phyloP scores from a whole-genome alignment of 2,888 invertebrate species.

The Linyphia triangularis region DNA sequence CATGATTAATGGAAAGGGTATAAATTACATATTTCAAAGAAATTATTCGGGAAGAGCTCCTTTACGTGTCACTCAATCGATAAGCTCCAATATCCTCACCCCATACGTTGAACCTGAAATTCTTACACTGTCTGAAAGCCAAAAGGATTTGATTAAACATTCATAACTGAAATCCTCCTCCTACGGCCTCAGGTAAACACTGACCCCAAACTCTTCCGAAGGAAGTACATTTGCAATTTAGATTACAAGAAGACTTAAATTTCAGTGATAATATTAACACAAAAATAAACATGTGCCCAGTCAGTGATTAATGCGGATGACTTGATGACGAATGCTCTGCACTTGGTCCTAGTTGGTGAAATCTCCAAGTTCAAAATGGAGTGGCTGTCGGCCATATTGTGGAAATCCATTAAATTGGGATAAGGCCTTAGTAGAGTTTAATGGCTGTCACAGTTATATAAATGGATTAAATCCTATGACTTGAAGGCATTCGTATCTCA shows the following conservation, averaged over 20 bases:
- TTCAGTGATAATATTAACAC: constrained; percentile 16
- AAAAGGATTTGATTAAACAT: constrained; percentile 10
- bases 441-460: background rate
- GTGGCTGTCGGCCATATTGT: background rate
- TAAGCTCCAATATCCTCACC: no score
- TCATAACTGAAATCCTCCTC: background rate
- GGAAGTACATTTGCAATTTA: background rate
- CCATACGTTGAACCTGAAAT: no score
- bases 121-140: no score
- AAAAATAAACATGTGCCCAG: background rate
- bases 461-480: no score
- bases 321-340: background rate
- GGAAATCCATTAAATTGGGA: background rate
- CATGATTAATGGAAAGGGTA: no score
- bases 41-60: no score
- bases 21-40: no score
- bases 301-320: background rate
- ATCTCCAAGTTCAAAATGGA: background rate
- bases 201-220: background rate
- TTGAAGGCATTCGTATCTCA: no score
- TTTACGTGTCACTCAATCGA: no score
- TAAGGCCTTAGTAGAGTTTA: background rate
- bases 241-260: background rate
- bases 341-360: background rate
- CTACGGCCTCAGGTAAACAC: background rate